A percentile compares a stretch with the other conserved stretches of the same genome.
These are phyloP conservation scores for Pangasius larnaudii DNA, from an alignment of 2,797 vertebrate species.

Conservation along the genomic window DNA sequence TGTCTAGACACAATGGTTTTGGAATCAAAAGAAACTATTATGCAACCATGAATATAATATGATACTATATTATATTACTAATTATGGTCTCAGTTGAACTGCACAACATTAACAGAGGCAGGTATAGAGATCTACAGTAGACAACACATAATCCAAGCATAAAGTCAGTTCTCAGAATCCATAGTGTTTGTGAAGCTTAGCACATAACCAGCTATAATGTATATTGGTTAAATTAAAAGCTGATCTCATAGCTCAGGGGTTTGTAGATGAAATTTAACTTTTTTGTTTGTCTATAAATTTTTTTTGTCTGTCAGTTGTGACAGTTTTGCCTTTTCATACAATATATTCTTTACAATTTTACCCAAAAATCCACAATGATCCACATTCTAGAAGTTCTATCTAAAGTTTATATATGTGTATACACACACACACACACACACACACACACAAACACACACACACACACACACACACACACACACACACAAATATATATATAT, in stretches of 20 bases:
- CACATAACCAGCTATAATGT: not conserved
- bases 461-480: too few species aligned
- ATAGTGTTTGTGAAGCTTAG: not conserved
- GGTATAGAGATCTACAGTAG: not conserved
- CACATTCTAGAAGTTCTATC: not conserved
- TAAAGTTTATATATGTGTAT: not conserved
- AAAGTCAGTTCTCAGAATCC: not conserved
- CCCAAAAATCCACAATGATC: not conserved
- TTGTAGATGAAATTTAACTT: not conserved
- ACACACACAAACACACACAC: too few species aligned
- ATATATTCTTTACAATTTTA: not conserved
- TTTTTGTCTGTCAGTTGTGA: not conserved
- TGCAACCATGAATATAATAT: not conserved
- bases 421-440: too few species aligned
- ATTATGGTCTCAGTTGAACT: conserved; percentile 49
- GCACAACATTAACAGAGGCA: conserved; percentile 35
- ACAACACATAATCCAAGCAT: conserved; percentile 2
- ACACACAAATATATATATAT: too few species aligned
- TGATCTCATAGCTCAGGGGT: not conserved
- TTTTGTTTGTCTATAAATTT: too few species aligned
- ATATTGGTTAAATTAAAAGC: not conserved
- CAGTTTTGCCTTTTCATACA: not conserved
- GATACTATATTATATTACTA: not conserved
- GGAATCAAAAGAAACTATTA: not conserved
- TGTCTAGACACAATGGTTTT: not conserved